Percentiles rank a stretch among this genome's conserved stretches.
Conservation (phyloP, 2,888 invertebrate genomes). For the Alentia gelatinosa region DNA sequence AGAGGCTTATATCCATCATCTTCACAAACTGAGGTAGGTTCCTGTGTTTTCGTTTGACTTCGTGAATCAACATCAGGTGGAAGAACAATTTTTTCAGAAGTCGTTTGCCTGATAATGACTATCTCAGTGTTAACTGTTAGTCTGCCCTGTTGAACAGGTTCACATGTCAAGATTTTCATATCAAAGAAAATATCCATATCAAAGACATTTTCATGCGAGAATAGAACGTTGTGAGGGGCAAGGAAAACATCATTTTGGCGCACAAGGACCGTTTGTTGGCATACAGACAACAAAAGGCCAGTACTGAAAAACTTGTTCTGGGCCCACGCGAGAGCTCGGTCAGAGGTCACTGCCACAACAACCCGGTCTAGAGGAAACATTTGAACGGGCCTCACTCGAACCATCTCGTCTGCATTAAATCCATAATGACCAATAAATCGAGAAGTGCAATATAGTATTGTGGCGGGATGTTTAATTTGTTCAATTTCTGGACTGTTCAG, state of each 20-base stretch:
- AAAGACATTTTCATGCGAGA: neutral
- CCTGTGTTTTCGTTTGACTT: neutral
- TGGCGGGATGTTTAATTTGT: neutral
- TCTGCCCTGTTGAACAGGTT: conserved; percentile 38
- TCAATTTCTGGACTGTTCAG: neutral
- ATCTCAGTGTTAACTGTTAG: conserved; percentile 46
- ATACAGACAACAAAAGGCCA: conserved; percentile 41
- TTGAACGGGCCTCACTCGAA: neutral
- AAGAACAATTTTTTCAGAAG: neutral
- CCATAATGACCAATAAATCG: neutral
- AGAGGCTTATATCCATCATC: neutral
- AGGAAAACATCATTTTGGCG: conserved; percentile 33
- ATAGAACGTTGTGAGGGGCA: neutral
- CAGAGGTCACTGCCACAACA: conserved; percentile 12
- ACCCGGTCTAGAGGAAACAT: neutral
- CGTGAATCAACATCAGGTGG: too few relatives aligned
- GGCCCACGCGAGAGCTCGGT: neutral
- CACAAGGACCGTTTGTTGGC: conserved; percentile 24
- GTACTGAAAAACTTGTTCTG: conserved; percentile 29
- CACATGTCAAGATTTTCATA: conserved; percentile 20
- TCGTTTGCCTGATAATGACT: conserved; percentile 7
- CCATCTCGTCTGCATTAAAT: neutral
- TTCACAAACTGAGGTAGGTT: neutral
- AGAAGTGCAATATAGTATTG: neutral
- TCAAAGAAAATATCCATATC: conserved; percentile 23